phyloP scores from a whole-genome alignment of 1,140 invertebrate genomes.

The Drosophila repletoides region DNA sequence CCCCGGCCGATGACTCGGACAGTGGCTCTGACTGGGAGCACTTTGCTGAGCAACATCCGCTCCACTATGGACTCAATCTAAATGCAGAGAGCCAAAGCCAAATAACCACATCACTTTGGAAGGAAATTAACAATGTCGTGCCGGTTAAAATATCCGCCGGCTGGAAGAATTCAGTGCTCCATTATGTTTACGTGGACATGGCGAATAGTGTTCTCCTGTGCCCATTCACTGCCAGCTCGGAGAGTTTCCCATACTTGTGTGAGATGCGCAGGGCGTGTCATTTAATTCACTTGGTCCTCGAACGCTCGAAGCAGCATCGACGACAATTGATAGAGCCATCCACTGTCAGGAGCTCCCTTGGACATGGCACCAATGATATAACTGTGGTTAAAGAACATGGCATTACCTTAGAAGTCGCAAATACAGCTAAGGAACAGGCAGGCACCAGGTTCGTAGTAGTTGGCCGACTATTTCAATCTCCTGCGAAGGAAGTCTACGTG shows the following conservation, averaged over 20 bases:
- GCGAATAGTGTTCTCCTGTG: conserved; percentile 65
- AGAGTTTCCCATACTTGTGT: conserved; percentile 84
- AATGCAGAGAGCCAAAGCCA: conserved; percentile 87
- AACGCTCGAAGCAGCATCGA: conserved; percentile 85
- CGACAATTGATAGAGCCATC: conserved; percentile 84
- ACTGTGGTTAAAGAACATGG: conserved; percentile 85
- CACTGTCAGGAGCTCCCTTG: conserved; percentile 37
- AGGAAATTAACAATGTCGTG: conserved; percentile 87
- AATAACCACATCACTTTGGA: conserved; percentile 87
- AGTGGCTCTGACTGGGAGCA: conserved; percentile 85
- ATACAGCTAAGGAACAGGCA: conserved; percentile 11
- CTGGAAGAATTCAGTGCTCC: conserved; percentile 68
- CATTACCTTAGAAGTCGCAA: conserved; percentile 52
- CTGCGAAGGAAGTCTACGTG: conserved; percentile 89
- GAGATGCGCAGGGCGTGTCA: conserved; percentile 87
- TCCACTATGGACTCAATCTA: conserved; percentile 84
- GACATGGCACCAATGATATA: conserved; percentile 85
- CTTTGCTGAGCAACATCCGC: conserved; percentile 84
- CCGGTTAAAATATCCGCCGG: conserved; percentile 83
- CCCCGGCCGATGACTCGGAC: conserved; percentile 64
- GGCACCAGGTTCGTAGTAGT: conserved; percentile 82
- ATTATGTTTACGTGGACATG: conserved; percentile 76
- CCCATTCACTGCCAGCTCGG: conserved; percentile 69
- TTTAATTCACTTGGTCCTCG: conserved; percentile 87
- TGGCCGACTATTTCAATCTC: conserved; percentile 87